A percentile compares a stretch with the other conserved stretches of the same genome.
Conservation (phyloP, 2,797 vertebrate species). For the Paguma larvata region DNA sequence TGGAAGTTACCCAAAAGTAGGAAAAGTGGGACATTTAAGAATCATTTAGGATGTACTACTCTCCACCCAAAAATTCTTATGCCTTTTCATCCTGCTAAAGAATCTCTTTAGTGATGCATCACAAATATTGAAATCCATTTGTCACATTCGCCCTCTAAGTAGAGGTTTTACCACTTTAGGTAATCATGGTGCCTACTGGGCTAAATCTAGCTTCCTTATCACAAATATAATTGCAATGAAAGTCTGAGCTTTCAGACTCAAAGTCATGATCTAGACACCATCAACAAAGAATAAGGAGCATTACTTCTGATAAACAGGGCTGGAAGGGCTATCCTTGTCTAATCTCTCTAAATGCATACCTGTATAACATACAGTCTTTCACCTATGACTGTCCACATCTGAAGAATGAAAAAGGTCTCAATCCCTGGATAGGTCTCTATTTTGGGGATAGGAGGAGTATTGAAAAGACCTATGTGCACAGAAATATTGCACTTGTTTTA, state of each 20-base stretch:
- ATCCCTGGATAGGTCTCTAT: neutral
- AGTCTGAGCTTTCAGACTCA: neutral
- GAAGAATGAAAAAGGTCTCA: neutral
- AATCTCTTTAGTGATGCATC: neutral
- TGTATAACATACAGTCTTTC: neutral
- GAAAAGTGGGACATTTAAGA: neutral
- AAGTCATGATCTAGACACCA: neutral
- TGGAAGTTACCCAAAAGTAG: neutral
- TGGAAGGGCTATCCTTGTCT: neutral
- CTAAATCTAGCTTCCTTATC: neutral
- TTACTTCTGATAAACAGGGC: neutral
- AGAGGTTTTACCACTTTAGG: neutral
- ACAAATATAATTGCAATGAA: neutral
- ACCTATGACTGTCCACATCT: too few species aligned
- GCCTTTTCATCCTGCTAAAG: neutral
- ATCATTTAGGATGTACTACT: neutral
- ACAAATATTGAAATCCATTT: neutral
- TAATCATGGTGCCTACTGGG: neutral
- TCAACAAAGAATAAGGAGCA: neutral
- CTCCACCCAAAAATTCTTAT: neutral
- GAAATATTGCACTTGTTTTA: neutral
- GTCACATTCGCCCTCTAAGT: neutral
- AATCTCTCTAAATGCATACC: neutral
- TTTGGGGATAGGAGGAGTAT: neutral
- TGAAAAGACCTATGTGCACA: neutral